Evolutionary conservation across 2,888 invertebrate species (phyloP).

Genomic region (Patella ulyssiponensis): DNA sequence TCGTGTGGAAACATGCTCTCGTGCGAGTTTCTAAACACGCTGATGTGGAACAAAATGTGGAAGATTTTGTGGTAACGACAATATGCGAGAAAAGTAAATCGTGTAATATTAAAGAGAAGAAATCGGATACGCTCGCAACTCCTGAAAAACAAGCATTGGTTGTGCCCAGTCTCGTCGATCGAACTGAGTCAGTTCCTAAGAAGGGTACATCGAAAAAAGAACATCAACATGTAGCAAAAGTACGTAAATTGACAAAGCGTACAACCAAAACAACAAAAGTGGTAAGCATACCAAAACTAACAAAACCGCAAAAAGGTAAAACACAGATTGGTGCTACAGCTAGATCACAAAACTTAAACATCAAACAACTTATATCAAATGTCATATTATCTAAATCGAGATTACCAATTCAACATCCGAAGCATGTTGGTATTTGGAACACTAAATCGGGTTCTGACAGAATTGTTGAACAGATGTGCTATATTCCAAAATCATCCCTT

Average conservation of each 20-base stretch:
- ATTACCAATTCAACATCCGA: background rate
- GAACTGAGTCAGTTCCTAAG: background rate
- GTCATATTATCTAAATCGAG: background rate
- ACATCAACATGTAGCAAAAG: too few relatives aligned
- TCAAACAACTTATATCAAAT: background rate
- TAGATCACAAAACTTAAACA: background rate
- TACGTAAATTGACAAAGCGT: background rate
- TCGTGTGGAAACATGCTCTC: conserved; percentile 9
- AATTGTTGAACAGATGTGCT: conserved; percentile 55
- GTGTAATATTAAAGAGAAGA: background rate
- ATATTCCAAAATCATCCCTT: conserved; percentile 37
- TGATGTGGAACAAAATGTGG: background rate
- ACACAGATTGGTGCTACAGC: background rate
- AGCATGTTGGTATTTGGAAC: conserved; percentile 16
- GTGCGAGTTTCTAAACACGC: background rate
- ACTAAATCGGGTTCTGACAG: conserved; percentile 46
- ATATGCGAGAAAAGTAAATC: background rate
- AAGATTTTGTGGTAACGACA: background rate
- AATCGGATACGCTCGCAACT: background rate
- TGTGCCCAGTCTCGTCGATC: too few relatives aligned
- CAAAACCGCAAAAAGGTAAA: background rate
- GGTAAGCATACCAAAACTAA: background rate
- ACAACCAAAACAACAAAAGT: background rate
- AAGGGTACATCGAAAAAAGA: too few relatives aligned
- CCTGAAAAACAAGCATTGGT: background rate